Conservation (phyloP, 2,113 vertebrate genomes). For the Myotis yumanensis region DNA sequence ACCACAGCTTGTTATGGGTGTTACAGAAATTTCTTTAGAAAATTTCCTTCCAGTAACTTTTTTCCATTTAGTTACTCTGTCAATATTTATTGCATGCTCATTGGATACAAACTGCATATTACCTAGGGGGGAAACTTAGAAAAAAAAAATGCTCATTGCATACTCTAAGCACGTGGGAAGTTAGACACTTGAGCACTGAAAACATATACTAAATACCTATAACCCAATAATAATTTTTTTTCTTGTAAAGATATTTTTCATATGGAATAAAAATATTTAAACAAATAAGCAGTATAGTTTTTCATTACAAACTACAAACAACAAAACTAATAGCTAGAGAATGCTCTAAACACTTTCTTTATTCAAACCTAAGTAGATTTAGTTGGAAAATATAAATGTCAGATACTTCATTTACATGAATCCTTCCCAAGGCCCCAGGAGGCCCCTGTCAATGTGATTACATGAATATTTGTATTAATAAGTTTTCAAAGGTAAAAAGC, state of each 20-base stretch:
- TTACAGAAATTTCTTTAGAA: conserved; percentile 27
- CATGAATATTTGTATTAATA: background rate
- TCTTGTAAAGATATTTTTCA: background rate
- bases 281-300: background rate
- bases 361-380: background rate
- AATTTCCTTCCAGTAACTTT: background rate
- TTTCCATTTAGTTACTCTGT: conserved; percentile 1
- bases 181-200: background rate
- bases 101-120: background rate
- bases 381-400: background rate
- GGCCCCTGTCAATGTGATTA: background rate
- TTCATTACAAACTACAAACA: background rate
- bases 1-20: background rate
- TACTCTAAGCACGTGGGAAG: background rate
- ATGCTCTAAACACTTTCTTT: background rate
- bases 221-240: background rate
- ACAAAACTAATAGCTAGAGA: background rate
- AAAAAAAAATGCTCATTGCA: background rate
- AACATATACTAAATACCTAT: background rate
- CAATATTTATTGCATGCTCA: background rate
- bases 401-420: background rate
- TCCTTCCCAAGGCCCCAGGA: background rate
- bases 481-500: background rate
- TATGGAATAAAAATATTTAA: background rate
- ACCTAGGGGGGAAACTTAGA: background rate